phyloP scores from a whole-genome alignment of 2,113 vertebrate species.

The Phasianus colchicus region DNA sequence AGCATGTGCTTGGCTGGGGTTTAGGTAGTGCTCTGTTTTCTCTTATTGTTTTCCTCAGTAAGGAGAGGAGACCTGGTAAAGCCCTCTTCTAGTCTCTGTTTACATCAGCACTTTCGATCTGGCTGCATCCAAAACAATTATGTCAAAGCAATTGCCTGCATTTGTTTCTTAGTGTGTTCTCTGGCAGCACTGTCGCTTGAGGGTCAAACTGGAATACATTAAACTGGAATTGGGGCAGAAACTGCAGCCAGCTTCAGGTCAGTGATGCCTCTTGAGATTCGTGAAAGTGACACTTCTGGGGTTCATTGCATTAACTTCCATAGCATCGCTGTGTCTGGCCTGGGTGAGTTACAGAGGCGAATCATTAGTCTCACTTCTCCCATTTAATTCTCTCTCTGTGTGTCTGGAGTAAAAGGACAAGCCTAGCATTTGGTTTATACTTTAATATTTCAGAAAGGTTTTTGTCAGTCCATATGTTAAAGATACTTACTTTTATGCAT shows the following conservation, averaged over 20 bases:
- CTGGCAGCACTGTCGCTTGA: conserved; percentile 21
- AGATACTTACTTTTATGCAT: background rate
- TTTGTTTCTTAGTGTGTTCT: conserved; percentile 40
- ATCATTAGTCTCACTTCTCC: background rate
- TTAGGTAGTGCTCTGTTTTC: conserved; percentile 26
- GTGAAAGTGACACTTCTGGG: conserved; percentile 55
- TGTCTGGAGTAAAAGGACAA: conserved; percentile 1
- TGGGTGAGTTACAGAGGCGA: conserved; percentile 25
- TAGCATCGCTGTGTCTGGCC: conserved; percentile 11
- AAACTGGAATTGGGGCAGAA: conserved; percentile 62
- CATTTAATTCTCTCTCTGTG: background rate
- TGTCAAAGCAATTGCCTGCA: conserved; percentile 43
- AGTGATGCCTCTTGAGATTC: conserved; percentile 57
- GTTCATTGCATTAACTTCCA: conserved; percentile 42
- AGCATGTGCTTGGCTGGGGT: background rate
- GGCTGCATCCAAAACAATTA: conserved; percentile 59
- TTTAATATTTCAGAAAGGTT: background rate
- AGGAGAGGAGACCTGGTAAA: background rate
- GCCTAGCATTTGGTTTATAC: background rate
- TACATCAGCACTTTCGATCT: conserved; percentile 56
- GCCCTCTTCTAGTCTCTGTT: conserved; percentile 43
- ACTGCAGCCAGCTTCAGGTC: conserved; percentile 45
- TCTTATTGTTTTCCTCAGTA: conserved; percentile 7
- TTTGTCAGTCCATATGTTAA: background rate
- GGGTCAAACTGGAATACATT: conserved; percentile 48